Evolutionary conservation across 64 coral and sea anemone genomes (phyloP).

Genomic region (Montipora capricornis): DNA sequence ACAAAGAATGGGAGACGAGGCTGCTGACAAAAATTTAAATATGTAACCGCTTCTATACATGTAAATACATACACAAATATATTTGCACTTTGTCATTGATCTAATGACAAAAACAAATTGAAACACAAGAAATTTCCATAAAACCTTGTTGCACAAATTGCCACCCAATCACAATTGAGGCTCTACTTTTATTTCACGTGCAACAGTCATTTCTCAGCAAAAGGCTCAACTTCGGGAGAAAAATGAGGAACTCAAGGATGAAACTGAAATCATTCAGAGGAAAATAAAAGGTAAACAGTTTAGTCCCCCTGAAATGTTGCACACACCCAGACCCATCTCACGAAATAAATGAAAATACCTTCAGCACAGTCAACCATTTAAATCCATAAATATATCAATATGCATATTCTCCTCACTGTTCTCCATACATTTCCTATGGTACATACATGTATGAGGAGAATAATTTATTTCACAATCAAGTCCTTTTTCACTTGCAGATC

Average conservation of each 20-base stretch:
- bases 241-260: background rate
- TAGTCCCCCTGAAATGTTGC: background rate
- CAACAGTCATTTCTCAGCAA: background rate
- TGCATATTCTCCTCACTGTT: too few relatives aligned
- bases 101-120: background rate
- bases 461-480: too few relatives aligned
- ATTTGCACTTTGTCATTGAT: background rate
- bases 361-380: too few relatives aligned
- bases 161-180: background rate
- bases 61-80: too few relatives aligned
- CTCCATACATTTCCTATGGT: too few relatives aligned
- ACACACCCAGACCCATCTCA: too few relatives aligned
- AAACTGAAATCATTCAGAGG: background rate
- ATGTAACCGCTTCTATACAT: too few relatives aligned
- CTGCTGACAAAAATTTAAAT: background rate
- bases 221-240: background rate
- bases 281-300: background rate
- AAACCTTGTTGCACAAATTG: background rate
- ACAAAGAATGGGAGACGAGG: background rate
- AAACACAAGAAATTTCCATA: background rate
- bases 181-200: background rate
- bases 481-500: too few relatives aligned
- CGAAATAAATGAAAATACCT: too few relatives aligned
- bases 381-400: too few relatives aligned
- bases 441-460: too few relatives aligned